Conservation (phyloP, 2,797 vertebrate species). For the Anableps anableps region DNA sequence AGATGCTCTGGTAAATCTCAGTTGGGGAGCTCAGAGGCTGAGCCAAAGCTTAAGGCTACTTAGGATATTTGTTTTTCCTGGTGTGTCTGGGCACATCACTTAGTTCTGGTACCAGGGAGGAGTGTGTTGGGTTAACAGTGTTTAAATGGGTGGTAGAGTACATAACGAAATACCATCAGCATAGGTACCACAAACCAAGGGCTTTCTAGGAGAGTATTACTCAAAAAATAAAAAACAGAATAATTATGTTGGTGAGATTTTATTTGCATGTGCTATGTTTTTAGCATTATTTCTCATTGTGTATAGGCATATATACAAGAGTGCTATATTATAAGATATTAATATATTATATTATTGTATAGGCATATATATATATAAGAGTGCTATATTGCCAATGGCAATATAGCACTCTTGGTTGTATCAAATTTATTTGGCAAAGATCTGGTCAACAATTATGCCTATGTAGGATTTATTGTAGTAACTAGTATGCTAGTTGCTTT, state of each 20-base stretch:
- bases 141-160: background rate
- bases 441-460: background rate
- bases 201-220: background rate
- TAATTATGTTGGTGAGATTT: background rate
- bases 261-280: background rate
- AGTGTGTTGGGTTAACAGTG: background rate
- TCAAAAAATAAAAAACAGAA: too few species aligned
- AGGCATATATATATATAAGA: too few species aligned
- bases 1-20: background rate
- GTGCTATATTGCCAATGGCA: too few species aligned
- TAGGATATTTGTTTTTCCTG: background rate
- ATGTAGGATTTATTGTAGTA: background rate
- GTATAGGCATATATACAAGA: background rate
- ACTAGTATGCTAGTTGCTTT: too few species aligned
- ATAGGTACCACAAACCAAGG: background rate
- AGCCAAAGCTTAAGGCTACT: background rate
- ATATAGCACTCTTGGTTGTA: background rate
- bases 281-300: background rate
- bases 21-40: background rate
- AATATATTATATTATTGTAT: too few species aligned
- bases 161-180: background rate
- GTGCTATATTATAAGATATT: too few species aligned
- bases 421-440: background rate
- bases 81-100: background rate
- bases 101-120: background rate